Percentiles rank a stretch among this genome's conserved stretches.
phyloP scores from a whole-genome alignment of 2,888 invertebrate genomes.

The Agonopterix arenella region DNA sequence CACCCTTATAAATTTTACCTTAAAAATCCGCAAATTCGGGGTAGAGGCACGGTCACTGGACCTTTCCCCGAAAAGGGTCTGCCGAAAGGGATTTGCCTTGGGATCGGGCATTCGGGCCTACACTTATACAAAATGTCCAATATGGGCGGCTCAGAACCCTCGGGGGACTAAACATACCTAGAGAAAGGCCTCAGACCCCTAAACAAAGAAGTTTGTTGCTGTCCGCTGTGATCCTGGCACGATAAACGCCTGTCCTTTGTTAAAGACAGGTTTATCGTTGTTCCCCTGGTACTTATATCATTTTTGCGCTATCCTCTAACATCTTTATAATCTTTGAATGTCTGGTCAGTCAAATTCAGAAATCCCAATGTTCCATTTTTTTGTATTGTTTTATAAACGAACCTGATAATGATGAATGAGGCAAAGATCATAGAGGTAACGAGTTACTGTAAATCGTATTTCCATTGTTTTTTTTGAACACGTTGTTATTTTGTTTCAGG shows the following conservation, averaged over 20 bases:
- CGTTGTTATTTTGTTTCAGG: too few relatives aligned
- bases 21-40: constrained; percentile 76
- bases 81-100: constrained; percentile 73
- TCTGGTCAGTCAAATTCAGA: too few relatives aligned
- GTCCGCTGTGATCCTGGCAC: constrained; percentile 44
- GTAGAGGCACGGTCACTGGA: constrained; percentile 61
- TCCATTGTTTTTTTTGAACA: too few relatives aligned
- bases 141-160: constrained; percentile 47
- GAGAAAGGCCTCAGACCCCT: constrained; percentile 36
- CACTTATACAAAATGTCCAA: constrained; percentile 77
- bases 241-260: constrained; percentile 18
- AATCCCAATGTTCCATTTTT: neutral
- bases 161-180: constrained; percentile 57
- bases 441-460: too few relatives aligned
- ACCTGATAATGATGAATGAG: neutral
- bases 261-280: constrained; percentile 10
- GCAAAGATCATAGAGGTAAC: neutral
- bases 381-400: too few relatives aligned
- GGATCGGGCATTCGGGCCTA: constrained; percentile 63
- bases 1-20: constrained; percentile 74
- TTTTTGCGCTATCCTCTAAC: neutral
- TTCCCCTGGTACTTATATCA: neutral
- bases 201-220: constrained; percentile 71
- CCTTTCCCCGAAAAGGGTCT: constrained; percentile 68
- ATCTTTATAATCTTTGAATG: too few relatives aligned